These are phyloP conservation scores for Blastobasis adustella DNA, from an alignment of 2,888 invertebrate species.

Conservation along the genomic window DNA sequence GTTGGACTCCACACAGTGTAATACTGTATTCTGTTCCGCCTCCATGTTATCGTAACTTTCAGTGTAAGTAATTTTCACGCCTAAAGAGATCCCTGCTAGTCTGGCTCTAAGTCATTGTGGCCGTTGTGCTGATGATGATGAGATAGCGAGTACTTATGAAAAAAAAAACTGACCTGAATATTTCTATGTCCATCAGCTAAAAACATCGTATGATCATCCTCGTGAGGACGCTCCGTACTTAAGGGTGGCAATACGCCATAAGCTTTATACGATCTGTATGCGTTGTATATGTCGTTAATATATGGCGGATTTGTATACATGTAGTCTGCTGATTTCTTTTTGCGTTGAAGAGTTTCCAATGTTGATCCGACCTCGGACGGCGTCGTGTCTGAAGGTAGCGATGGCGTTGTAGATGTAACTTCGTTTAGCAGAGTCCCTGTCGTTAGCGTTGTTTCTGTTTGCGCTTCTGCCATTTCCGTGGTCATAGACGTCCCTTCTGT, in stretches of 20 bases:
- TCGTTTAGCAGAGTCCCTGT: no score
- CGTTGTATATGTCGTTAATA: slow-evolving; percentile 30
- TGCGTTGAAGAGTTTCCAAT: slow-evolving; percentile 49
- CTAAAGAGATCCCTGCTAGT: no score
- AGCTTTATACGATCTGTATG: slow-evolving; percentile 46
- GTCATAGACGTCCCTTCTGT: no score
- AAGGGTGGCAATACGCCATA: slow-evolving; percentile 32
- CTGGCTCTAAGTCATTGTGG: no score
- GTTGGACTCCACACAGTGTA: no score
- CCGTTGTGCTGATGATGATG: no score
- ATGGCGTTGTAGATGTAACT: slow-evolving; percentile 6
- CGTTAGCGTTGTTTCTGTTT: no score
- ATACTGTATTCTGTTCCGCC: no score
- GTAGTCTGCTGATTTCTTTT: slow-evolving; percentile 62
- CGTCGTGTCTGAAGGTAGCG: slow-evolving; percentile 13
- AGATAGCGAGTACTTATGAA: no score
- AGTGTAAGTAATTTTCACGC: no score
- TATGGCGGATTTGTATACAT: slow-evolving; percentile 56
- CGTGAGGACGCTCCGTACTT: slow-evolving; percentile 21
- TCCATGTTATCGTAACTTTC: no score
- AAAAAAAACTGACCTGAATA: slow-evolving; percentile 44
- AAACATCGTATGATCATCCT: slow-evolving; percentile 46
- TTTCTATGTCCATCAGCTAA: slow-evolving; percentile 58
- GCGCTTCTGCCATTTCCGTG: no score
- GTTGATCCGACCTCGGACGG: slow-evolving; percentile 26